These are phyloP conservation scores for Hemistola chrysoprasaria DNA, from an alignment of 2,888 invertebrate genomes.

Conservation along the genomic window DNA sequence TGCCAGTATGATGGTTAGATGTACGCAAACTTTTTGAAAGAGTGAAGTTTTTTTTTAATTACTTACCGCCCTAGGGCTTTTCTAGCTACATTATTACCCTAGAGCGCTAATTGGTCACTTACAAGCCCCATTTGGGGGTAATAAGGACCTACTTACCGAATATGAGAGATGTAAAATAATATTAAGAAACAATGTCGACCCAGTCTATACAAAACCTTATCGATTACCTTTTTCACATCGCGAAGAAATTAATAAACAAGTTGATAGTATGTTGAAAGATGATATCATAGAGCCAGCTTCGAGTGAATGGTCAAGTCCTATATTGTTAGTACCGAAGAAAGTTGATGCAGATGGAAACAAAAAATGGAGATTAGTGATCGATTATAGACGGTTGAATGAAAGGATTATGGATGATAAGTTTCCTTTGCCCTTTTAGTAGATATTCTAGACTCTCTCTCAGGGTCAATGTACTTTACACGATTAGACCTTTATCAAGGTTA, in stretches of 20 bases:
- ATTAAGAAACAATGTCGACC: no score
- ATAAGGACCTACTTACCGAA: no score
- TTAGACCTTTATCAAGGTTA: neutral
- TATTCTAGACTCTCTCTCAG: neutral
- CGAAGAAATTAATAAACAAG: conserved; percentile 15
- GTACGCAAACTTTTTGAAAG: no score
- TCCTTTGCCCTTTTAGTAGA: conserved; percentile 15
- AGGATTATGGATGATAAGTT: conserved; percentile 14
- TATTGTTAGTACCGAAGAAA: conserved; percentile 14
- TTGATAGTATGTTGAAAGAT: conserved; percentile 7
- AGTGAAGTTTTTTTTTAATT: no score
- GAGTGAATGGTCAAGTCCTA: conserved; percentile 13
- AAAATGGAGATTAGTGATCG: conserved; percentile 35
- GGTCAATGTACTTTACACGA: neutral
- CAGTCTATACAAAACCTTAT: no score
- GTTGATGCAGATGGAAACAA: conserved; percentile 9
- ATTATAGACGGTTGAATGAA: conserved; percentile 26
- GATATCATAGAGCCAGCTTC: conserved; percentile 6
- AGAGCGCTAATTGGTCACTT: no score
- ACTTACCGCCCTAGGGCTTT: no score
- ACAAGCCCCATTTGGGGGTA: no score
- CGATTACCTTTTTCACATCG: conserved; percentile 7
- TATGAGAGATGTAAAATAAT: no score
- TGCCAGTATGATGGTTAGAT: no score
- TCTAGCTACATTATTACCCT: no score